A percentile compares a stretch with the other conserved stretches of the same genome.
phyloP scores from a whole-genome alignment of 2,888 invertebrate species.

The Tinea trinotella region DNA sequence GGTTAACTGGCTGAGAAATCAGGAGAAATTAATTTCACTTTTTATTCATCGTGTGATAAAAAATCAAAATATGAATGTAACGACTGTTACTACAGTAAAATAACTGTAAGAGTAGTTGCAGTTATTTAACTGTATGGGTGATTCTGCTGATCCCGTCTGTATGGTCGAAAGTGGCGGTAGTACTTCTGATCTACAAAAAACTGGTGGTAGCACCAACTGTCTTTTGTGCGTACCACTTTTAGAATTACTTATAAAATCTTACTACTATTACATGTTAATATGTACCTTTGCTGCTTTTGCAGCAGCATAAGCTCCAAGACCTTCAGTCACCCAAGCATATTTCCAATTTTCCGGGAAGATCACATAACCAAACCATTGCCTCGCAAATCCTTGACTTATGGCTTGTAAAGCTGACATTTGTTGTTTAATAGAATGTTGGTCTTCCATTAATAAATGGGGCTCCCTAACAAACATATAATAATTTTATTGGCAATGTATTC shows the following conservation, averaged over 20 bases:
- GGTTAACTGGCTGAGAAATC: conserved; percentile 24
- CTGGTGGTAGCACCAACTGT: too few relatives aligned
- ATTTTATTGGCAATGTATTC: not conserved
- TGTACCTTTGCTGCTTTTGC: conserved; percentile 62
- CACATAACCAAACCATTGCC: conserved; percentile 79
- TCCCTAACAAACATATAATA: conserved; percentile 38
- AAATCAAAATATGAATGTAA: too few relatives aligned
- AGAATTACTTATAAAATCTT: conserved; percentile 9
- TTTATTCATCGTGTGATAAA: too few relatives aligned
- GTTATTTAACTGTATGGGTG: too few relatives aligned
- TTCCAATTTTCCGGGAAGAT: conserved; percentile 75
- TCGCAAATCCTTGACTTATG: conserved; percentile 76
- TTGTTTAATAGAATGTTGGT: conserved; percentile 44
- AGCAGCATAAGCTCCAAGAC: conserved; percentile 72
- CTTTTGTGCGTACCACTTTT: too few relatives aligned
- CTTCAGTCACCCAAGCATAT: conserved; percentile 74
- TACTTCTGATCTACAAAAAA: too few relatives aligned
- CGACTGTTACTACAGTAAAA: too few relatives aligned
- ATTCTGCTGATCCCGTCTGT: too few relatives aligned
- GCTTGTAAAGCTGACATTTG: conserved; percentile 55
- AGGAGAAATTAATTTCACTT: not conserved
- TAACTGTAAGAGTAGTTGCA: too few relatives aligned
- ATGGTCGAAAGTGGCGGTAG: too few relatives aligned
- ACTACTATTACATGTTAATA: not conserved
- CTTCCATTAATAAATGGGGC: conserved; percentile 50